A percentile compares a stretch with the other conserved stretches of the same genome.
Conservation (phyloP, 2,888 invertebrate species). For the Drosophila gaucha region DNA sequence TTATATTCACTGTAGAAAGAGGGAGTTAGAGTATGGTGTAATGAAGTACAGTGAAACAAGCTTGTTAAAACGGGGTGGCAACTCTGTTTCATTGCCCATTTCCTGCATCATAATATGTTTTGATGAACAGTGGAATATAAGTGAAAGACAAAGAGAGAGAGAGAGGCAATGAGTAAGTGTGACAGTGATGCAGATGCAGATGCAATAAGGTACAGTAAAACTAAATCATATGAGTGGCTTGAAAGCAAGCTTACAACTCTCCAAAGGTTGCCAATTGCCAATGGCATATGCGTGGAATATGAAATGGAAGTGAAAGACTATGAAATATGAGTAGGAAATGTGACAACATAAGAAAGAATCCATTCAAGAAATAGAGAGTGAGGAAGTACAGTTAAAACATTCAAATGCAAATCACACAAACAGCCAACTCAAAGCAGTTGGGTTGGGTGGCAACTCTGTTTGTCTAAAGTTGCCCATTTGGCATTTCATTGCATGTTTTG, state of each 20-base stretch:
- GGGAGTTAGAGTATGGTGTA: no score
- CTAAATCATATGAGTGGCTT: no score
- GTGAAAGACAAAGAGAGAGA: no score
- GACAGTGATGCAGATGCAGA: no score
- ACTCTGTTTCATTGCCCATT: background rate
- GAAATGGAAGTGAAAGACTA: background rate
- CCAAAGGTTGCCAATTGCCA: background rate
- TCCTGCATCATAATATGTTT: no score
- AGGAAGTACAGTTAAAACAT: constrained; percentile 25
- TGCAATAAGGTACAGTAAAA: no score
- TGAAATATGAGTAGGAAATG: constrained; percentile 3
- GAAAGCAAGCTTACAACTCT: no score
- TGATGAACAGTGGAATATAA: no score
- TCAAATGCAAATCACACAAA: constrained; percentile 70
- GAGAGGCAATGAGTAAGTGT: no score
- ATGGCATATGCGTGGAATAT: background rate
- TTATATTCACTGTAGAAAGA: no score
- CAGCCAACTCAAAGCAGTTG: constrained; percentile 1
- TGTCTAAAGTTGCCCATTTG: constrained; percentile 55
- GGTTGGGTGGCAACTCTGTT: constrained; percentile 13
- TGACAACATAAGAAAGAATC: background rate
- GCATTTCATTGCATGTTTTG: constrained; percentile 82
- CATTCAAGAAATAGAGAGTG: constrained; percentile 2
- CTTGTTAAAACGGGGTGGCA: background rate
- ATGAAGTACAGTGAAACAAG: no score